Conservation (phyloP, 2,888 invertebrate genomes). For the Pyrocoelia pectoralis region DNA sequence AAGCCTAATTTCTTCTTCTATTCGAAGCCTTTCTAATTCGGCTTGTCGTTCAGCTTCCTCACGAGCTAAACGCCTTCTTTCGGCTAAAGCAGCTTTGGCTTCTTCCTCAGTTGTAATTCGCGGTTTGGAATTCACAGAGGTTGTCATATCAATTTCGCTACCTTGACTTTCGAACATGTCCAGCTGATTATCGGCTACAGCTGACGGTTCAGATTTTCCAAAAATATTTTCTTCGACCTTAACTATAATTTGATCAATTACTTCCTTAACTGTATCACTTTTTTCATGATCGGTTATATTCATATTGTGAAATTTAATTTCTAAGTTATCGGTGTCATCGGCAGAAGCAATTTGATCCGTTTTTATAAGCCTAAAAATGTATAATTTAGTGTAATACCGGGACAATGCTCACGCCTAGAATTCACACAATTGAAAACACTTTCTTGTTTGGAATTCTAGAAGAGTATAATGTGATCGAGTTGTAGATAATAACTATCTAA, state of each 20-base stretch:
- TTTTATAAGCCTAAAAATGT: conserved; percentile 21
- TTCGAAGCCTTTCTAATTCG: conserved; percentile 78
- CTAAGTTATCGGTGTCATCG: conserved; percentile 33
- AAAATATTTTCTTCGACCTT: neutral
- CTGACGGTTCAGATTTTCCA: conserved; percentile 12
- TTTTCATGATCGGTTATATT: conserved; percentile 20
- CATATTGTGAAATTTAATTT: conserved; percentile 17
- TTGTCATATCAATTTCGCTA: conserved; percentile 57
- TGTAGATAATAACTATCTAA: too few relatives aligned
- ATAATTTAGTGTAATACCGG: neutral
- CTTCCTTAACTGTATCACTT: conserved; percentile 22
- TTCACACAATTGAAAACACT: too few relatives aligned
- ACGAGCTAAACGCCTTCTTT: conserved; percentile 83
- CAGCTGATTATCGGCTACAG: conserved; percentile 35
- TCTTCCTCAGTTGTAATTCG: conserved; percentile 90
- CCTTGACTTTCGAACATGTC: conserved; percentile 22
- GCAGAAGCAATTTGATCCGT: neutral
- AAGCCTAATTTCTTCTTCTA: conserved; percentile 76
- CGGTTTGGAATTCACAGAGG: conserved; percentile 72
- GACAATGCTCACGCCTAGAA: too few relatives aligned
- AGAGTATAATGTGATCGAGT: too few relatives aligned
- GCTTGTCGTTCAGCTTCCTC: conserved; percentile 93
- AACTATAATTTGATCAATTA: neutral
- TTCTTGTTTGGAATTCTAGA: too few relatives aligned
- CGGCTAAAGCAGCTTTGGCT: conserved; percentile 93